Conservation (phyloP, 2,113 vertebrate genomes). For the Ictalurus furcatus region DNA sequence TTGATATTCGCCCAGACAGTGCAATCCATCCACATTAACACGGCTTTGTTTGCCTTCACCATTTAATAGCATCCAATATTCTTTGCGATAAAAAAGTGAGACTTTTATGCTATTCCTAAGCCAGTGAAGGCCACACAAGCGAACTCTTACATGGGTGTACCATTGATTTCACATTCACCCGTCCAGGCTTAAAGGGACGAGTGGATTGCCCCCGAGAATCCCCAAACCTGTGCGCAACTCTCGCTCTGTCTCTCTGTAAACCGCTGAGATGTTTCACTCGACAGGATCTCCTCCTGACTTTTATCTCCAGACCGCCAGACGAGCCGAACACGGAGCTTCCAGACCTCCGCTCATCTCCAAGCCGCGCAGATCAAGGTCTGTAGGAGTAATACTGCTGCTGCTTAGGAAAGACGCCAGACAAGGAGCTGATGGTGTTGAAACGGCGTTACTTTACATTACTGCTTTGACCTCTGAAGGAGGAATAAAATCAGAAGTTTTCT, state of each 20-base stretch:
- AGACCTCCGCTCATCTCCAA: neutral
- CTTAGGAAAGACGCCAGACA: neutral
- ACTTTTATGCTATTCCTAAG: slow-evolving; percentile 56
- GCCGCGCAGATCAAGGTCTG: neutral
- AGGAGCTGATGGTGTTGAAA: neutral
- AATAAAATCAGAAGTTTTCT: neutral
- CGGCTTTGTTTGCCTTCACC: slow-evolving; percentile 13
- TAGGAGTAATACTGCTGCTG: neutral
- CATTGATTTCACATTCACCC: slow-evolving; percentile 83
- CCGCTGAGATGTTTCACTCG: slow-evolving; percentile 79
- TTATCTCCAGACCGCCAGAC: slow-evolving; percentile 59
- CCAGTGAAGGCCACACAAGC: slow-evolving; percentile 66
- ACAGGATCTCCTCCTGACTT: slow-evolving; percentile 75
- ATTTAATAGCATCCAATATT: slow-evolving; percentile 39
- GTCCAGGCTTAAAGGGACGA: slow-evolving; percentile 73
- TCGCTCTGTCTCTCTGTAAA: slow-evolving; percentile 76
- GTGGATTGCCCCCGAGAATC: slow-evolving; percentile 74
- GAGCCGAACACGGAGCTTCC: neutral
- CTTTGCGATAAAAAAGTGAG: slow-evolving; percentile 41
- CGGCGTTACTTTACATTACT: neutral
- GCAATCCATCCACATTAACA: slow-evolving; percentile 11
- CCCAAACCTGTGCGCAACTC: slow-evolving; percentile 72
- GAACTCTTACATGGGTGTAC: slow-evolving; percentile 78
- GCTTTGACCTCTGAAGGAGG: neutral
- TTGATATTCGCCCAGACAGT: slow-evolving; percentile 55